These are phyloP conservation scores for Crocuta crocuta DNA, from an alignment of 2,113 vertebrate species.

Conservation along the genomic window DNA sequence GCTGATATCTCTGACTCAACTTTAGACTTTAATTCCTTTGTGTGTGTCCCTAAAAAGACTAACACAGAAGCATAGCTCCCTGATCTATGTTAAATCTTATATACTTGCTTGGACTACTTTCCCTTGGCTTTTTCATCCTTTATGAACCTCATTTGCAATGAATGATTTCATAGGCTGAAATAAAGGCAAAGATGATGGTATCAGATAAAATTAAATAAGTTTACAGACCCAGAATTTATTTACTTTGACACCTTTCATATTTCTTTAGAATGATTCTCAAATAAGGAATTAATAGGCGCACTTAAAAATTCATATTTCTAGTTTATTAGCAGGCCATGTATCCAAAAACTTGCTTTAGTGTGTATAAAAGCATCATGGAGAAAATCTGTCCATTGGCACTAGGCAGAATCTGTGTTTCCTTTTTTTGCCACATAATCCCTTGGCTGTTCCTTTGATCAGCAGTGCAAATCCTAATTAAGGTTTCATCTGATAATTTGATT, in stretches of 20 bases:
- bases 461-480: constrained; percentile 71
- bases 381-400: constrained; percentile 45
- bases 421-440: constrained; percentile 73
- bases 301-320: constrained; percentile 29
- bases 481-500: constrained; percentile 76
- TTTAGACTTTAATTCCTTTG: not conserved
- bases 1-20: not conserved
- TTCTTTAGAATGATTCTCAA: constrained; percentile 20
- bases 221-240: not conserved
- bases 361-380: constrained; percentile 43
- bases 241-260: not conserved
- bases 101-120: not conserved
- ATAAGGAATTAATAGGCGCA: constrained; percentile 9
- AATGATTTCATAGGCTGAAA: not conserved
- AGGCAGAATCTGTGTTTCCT: constrained; percentile 31
- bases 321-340: not conserved
- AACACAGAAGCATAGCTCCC: not conserved
- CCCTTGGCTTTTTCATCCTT: not conserved
- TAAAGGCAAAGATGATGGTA: not conserved
- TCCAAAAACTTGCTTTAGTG: not conserved
- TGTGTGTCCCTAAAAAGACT: not conserved
- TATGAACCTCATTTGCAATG: not conserved
- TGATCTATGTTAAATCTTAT: not conserved
- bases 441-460: constrained; percentile 68
- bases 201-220: not conserved